Base-by-base conservation (phyloP, 2,888 invertebrate genomes). In the Ptychoptera contaminata region DNA sequence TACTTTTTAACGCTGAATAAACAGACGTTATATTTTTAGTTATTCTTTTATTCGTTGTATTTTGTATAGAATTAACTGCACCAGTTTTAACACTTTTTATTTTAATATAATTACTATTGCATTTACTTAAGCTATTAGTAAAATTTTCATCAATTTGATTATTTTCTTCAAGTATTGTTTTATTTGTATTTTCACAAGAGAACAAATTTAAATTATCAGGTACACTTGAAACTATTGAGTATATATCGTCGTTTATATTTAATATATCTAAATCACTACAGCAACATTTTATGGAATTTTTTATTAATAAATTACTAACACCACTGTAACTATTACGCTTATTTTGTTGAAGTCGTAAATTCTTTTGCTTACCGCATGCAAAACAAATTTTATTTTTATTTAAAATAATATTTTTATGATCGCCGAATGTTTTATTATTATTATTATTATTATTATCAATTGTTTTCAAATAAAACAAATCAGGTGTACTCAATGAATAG, bases 131-230 rank as follows among this genome's bases (percentile, higher is more conserved):
- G n/a, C n/a, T n/a, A n/a, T n/a, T n/a, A n/a, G n/a, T n/a, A n/a
- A n/a, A n/a, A n/a, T n/a, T n/a, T n/a, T n/a, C n/a, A n/a, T n/a
- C n/a, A n/a, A n/a, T n/a, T n/a, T n/a, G n/a, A 23, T 23, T 23
- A 5, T 23, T 7, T 5, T 7, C 23, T 23, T 23, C 23, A 23
- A 23, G 23, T 23, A 23, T 23, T 23, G 23, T 23, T 23, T 23
- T 23, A 23, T 23, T 7, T 23, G 7, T 23, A 23, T 23, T 23
- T 7, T 23, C 23, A 23, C 23, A 23, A 5, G 23, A 3, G 7
- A 23, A 23, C 23, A 79, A 69, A 67, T 79, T 76, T 49, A 80
- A 68, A 57, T 78, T 74, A 56, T 76, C 76, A 55, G 80, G 80
- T 47, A 80, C 73, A 56, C 74, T 74, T 38, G 73, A 62, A 56